Evolutionary conservation across 2,113 vertebrate genomes (phyloP).

Genomic region (Pleuronectes platessa): DNA sequence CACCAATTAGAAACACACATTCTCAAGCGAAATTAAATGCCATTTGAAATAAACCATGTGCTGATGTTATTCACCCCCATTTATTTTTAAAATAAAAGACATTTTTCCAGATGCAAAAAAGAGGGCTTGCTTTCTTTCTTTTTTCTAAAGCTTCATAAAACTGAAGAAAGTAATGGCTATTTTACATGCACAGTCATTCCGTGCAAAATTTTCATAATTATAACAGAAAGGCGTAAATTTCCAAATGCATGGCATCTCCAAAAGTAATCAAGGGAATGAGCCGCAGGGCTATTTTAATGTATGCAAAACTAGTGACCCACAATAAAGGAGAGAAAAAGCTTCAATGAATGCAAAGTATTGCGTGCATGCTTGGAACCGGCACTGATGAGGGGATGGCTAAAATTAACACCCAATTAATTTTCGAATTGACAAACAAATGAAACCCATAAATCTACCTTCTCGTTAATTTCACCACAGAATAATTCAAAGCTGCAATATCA

Average conservation of each 20-base stretch:
- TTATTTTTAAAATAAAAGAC: slow-evolving; percentile 68
- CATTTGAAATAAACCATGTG: slow-evolving; percentile 68
- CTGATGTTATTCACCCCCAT: slow-evolving; percentile 62
- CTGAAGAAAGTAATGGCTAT: slow-evolving; percentile 73
- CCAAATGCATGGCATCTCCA: slow-evolving; percentile 91
- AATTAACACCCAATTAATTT: slow-evolving; percentile 99
- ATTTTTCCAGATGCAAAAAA: slow-evolving; percentile 50
- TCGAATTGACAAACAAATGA: slow-evolving; percentile 99
- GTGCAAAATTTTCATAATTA: slow-evolving; percentile 93
- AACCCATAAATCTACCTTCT: slow-evolving; percentile 99
- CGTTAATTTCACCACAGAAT: slow-evolving; percentile 97
- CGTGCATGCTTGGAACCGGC: slow-evolving; percentile 86
- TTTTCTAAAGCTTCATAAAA: slow-evolving; percentile 53
- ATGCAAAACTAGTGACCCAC: slow-evolving; percentile 98
- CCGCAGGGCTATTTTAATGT: slow-evolving; percentile 96
- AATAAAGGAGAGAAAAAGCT: slow-evolving; percentile 91
- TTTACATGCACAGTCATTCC: slow-evolving; percentile 87
- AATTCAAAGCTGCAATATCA: slow-evolving; percentile 97
- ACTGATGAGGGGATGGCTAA: slow-evolving; percentile 97
- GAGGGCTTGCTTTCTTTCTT: slow-evolving; percentile 15
- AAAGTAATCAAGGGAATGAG: slow-evolving; percentile 98
- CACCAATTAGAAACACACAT: slow-evolving; percentile 67
- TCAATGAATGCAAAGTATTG: slow-evolving; percentile 96
- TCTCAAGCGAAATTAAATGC: slow-evolving; percentile 60
- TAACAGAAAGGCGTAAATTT: slow-evolving; percentile 96